phyloP scores from a whole-genome alignment of 37 sponge, comb jelly and placozoan genomes.

The Amphimedon queenslandica region DNA sequence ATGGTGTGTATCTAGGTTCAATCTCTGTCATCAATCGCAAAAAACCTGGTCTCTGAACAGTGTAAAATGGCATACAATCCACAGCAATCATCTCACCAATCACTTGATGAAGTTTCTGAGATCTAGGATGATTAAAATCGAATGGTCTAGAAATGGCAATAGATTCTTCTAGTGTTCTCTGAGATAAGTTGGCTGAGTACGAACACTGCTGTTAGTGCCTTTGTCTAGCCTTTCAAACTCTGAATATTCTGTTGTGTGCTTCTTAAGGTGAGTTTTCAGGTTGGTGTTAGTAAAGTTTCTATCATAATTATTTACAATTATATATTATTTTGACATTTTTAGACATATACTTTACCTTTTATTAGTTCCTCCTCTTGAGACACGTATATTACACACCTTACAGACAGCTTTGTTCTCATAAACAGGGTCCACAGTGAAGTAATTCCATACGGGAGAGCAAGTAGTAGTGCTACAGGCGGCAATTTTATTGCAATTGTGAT shows the following conservation, averaged over 20 bases:
- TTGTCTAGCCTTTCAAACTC: not conserved
- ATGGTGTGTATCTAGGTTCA: not conserved
- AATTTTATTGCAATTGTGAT: too few species aligned
- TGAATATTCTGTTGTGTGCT: not conserved
- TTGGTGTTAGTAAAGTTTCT: not conserved
- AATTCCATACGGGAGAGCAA: too few species aligned
- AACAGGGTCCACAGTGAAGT: too few species aligned
- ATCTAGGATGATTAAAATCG: constrained; percentile 4
- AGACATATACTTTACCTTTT: too few species aligned
- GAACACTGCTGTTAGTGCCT: not conserved
- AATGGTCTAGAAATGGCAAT: not conserved
- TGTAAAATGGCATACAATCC: constrained; percentile 10
- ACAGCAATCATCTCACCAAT: not conserved
- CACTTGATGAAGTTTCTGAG: not conserved
- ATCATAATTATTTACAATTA: too few species aligned
- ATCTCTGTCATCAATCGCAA: not conserved
- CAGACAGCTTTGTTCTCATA: too few species aligned
- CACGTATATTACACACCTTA: too few species aligned
- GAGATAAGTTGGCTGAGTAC: not conserved
- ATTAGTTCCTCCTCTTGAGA: too few species aligned
- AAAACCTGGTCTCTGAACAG: constrained; percentile 2
- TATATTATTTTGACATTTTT: too few species aligned
- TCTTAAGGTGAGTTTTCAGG: not conserved
- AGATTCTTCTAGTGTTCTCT: not conserved
- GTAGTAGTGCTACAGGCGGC: too few species aligned